Percentiles rank a stretch among this genome's conserved stretches.
Evolutionary conservation across 2,888 invertebrate species (phyloP).

Genomic region (Euspilapteryx auroguttella): DNA sequence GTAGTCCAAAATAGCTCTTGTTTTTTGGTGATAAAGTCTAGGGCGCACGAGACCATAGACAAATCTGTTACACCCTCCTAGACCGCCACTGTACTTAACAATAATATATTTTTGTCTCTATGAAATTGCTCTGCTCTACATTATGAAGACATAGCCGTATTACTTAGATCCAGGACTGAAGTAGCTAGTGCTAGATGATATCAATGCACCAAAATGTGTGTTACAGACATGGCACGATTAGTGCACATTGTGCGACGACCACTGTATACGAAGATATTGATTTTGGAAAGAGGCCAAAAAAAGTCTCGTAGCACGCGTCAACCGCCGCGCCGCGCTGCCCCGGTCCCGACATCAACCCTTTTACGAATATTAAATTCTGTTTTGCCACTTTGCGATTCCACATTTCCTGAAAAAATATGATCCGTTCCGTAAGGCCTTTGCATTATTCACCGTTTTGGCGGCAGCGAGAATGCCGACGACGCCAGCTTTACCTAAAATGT

Average conservation of each 20-base stretch:
- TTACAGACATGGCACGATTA: no score
- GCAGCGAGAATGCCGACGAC: conserved; percentile 13
- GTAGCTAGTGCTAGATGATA: no score
- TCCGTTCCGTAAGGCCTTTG: conserved; percentile 36
- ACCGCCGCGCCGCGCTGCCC: conserved; percentile 39
- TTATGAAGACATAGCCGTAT: no score
- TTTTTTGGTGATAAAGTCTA: no score
- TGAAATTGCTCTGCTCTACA: no score
- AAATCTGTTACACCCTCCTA: no score
- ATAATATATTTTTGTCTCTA: no score
- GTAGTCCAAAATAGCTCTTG: no score
- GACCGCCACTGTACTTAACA: no score
- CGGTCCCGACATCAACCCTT: conserved; percentile 55
- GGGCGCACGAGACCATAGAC: no score
- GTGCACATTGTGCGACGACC: conserved; percentile 49
- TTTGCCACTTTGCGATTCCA: conserved; percentile 57
- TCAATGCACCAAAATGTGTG: no score
- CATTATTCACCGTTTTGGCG: conserved; percentile 39
- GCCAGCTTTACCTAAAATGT: conserved; percentile 5
- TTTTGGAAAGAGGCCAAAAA: conserved; percentile 59
- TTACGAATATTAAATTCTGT: conserved; percentile 62
- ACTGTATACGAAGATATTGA: conserved; percentile 55
- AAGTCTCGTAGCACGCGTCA: conserved; percentile 55
- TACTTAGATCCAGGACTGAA: no score
- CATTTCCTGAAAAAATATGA: conserved; percentile 46